phyloP scores from a whole-genome alignment of 2,113 vertebrate genomes.

The Isichthys henryi region DNA sequence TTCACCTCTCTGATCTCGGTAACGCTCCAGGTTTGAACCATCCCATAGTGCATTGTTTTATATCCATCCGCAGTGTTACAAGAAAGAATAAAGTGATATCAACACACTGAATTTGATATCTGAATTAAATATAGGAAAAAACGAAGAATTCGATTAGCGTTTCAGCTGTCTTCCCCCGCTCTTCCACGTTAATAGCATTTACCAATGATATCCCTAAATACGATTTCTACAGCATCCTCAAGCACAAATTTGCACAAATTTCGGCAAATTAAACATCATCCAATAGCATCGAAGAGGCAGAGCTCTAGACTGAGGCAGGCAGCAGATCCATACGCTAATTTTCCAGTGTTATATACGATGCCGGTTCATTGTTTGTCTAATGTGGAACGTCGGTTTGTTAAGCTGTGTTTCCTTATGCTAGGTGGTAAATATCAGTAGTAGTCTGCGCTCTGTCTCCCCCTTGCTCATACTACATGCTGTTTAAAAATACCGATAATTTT shows the following conservation, averaged over 20 bases:
- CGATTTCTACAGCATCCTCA: background rate
- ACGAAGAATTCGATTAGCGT: background rate
- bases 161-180: background rate
- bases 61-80: background rate
- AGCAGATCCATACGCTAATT: background rate
- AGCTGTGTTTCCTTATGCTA: background rate
- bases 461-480: background rate
- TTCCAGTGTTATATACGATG: background rate
- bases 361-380: background rate
- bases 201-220: background rate
- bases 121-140: background rate
- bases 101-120: background rate
- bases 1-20: background rate
- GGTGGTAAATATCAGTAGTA: background rate
- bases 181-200: background rate
- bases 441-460: background rate
- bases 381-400: background rate
- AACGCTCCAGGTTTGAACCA: background rate
- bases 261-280: background rate
- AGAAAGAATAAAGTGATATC: background rate
- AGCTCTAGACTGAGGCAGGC: background rate
- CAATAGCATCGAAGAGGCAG: background rate
- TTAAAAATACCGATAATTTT: background rate
- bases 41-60: background rate
- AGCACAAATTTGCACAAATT: background rate